Evolutionary conservation across 92 coral and sea anemone genomes (phyloP), one percentile per base, ranked within the genome.

Genomic region (Zoanthus sociatus): DNA sequence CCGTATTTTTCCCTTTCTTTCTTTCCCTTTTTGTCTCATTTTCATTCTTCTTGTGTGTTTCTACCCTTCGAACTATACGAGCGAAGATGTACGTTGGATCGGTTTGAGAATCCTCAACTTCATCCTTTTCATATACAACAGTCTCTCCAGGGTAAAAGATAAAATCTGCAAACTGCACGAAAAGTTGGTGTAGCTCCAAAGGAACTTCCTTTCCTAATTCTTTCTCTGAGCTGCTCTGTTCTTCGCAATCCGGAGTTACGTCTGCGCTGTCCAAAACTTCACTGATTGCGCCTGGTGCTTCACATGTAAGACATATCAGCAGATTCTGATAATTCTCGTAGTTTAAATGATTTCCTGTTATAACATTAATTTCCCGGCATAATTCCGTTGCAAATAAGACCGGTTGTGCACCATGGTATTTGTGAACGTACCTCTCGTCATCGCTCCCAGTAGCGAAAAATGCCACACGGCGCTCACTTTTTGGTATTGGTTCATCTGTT

Each of bases 111-210:
- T 73, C 88, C 18, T 90, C 93, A 16, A 54, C 61, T 9, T 77
- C 82, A 54, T 94, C 94, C 68, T 47, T 92, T 64, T 93, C 95
- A 75, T 66, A 95, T 15, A 93, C 98, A n/a, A 95, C 98, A 21
- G 87, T 87, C 89, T 95, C 98, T 14, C 92, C 95, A 11, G 71
- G 73, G 33, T 92, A 93, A 77, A 95, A 95, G 47, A 90, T 81
- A 68, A 95, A 94, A 79, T 92, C 93, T 54, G 86, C 93, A 66
- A 45, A 92, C 85, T 94, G 97, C 67, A 81, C 84, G 16, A 92
- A 89, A 54, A 95, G 94, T 26, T 84, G 56, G 16, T 95, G 93
- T 2, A 87, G 73, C 54, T 94, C 95, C 11, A 75, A 78, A 0
- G 95, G 97, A 12, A 92, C 69, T 56, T 76, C 92, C 0, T 90